Conservation (phyloP, 2,797 vertebrate genomes). For the Poecilia wingei region DNA sequence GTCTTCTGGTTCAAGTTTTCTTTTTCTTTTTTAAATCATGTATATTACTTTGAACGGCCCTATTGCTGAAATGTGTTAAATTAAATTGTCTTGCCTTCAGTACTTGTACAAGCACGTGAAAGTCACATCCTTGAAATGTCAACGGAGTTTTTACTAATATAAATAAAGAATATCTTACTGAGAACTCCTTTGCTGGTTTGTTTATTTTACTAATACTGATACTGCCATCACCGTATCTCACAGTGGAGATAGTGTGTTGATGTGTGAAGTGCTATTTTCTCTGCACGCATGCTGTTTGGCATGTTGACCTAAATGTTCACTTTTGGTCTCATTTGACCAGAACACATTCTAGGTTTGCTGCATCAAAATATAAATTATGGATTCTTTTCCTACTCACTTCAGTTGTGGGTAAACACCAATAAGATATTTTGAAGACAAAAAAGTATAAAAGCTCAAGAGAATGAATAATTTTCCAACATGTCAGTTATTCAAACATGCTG, state of each 20-base stretch:
- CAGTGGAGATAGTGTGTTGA: not conserved
- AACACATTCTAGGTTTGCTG: not conserved
- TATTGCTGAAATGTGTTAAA: no score
- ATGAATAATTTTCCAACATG: not conserved
- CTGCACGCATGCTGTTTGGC: not conserved
- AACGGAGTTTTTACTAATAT: not conserved
- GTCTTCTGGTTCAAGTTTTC: no score
- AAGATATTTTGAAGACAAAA: not conserved
- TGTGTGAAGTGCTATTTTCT: not conserved
- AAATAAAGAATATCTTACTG: not conserved
- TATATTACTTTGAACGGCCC: not conserved
- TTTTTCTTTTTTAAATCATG: not conserved
- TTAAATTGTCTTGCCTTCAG: no score
- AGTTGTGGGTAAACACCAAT: not conserved
- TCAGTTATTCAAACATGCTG: conserved; percentile 18
- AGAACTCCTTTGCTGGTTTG: not conserved
- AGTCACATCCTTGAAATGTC: no score
- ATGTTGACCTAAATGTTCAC: not conserved
- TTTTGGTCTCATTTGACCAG: not conserved
- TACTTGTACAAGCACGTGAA: no score
- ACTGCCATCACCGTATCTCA: not conserved
- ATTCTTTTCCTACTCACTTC: no score
- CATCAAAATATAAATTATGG: not conserved
- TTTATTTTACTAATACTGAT: not conserved
- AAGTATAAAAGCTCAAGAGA: not conserved